Evolutionary conservation across 2,888 invertebrate species (phyloP).

Genomic region (Rapana venosa): DNA sequence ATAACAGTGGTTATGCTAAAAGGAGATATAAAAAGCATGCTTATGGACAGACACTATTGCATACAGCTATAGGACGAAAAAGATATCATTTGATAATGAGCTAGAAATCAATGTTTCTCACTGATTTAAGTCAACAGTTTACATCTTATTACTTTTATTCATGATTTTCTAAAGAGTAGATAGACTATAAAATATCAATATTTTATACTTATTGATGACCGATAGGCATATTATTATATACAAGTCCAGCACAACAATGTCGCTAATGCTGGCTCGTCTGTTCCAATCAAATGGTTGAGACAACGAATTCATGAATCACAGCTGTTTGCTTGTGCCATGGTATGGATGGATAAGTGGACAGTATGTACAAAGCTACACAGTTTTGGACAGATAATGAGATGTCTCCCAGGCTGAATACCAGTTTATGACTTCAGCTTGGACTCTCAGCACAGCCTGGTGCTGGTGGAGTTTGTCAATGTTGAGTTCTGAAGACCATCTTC

Average conservation of each 20-base stretch:
- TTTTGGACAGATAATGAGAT: not conserved
- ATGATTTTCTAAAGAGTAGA: too few species aligned
- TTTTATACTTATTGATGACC: too few species aligned
- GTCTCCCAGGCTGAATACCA: not conserved
- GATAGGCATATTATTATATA: too few species aligned
- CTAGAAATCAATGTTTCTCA: too few species aligned
- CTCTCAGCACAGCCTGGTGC: not conserved
- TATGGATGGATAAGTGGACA: not conserved
- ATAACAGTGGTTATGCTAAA: too few species aligned
- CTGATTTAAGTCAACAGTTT: too few species aligned
- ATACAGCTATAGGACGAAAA: too few species aligned
- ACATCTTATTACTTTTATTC: too few species aligned
- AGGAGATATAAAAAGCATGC: too few species aligned
- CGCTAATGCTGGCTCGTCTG: not conserved
- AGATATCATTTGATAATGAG: too few species aligned
- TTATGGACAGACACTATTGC: too few species aligned
- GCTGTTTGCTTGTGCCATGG: slow-evolving; percentile 21
- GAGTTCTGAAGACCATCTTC: not conserved
- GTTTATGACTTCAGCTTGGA: not conserved
- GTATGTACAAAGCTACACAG: not conserved
- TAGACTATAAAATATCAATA: too few species aligned
- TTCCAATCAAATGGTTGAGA: not conserved
- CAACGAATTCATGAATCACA: slow-evolving; percentile 21
- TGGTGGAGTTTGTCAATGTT: not conserved
- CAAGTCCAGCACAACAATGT: not conserved